Percentiles rank a stretch among this genome's conserved stretches.
These are phyloP conservation scores for Trachelus iudaicus DNA, from an alignment of 2,888 invertebrate genomes.

Conservation along the genomic window DNA sequence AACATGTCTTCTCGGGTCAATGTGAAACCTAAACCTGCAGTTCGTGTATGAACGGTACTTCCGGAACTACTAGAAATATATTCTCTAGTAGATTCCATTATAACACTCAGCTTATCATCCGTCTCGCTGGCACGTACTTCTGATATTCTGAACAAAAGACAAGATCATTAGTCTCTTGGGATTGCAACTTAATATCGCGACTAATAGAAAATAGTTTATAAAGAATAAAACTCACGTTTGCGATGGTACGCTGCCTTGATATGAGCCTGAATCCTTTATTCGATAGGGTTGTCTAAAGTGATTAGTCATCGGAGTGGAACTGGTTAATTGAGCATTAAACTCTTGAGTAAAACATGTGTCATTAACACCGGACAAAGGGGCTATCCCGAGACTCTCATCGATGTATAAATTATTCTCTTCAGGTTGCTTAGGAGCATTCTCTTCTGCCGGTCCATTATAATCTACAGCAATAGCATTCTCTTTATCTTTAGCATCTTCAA, in stretches of 20 bases:
- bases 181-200: neutral
- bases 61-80: slow-evolving; percentile 68
- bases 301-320: slow-evolving; percentile 60
- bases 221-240: slow-evolving; percentile 36
- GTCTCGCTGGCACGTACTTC: slow-evolving; percentile 34
- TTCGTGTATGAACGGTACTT: slow-evolving; percentile 50
- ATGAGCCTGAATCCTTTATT: slow-evolving; percentile 33
- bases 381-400: slow-evolving; percentile 58
- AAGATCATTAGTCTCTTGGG: neutral
- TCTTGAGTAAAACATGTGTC: slow-evolving; percentile 59
- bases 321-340: slow-evolving; percentile 48
- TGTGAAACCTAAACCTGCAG: slow-evolving; percentile 49
- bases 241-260: slow-evolving; percentile 16
- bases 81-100: slow-evolving; percentile 74
- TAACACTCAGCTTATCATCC: slow-evolving; percentile 69
- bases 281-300: slow-evolving; percentile 52
- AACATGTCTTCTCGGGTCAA: slow-evolving; percentile 52
- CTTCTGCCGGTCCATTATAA: slow-evolving; percentile 50
- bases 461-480: slow-evolving; percentile 57
- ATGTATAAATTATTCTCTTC: slow-evolving; percentile 50
- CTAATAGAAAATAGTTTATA: neutral
- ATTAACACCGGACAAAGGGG: slow-evolving; percentile 48
- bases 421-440: slow-evolving; percentile 42
- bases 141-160: slow-evolving; percentile 31
- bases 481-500: slow-evolving; percentile 60